phyloP scores from a whole-genome alignment of 2,797 vertebrate genomes.

The Australoheros facetus region DNA sequence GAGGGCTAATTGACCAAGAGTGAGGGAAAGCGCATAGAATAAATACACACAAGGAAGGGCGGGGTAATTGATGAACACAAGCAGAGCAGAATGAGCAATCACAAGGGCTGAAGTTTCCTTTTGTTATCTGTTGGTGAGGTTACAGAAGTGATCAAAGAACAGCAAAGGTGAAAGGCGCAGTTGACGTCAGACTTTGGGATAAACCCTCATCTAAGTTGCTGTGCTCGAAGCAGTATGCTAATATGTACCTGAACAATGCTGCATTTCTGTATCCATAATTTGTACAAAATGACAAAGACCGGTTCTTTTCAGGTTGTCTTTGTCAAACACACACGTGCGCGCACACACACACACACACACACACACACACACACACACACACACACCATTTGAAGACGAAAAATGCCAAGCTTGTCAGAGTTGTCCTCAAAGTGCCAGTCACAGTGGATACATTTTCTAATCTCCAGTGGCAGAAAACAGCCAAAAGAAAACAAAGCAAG shows the following conservation, averaged over 20 bases:
- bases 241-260: not conserved
- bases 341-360: not conserved
- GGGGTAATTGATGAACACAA: not conserved
- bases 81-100: not conserved
- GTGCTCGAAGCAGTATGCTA: not conserved
- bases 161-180: constrained; percentile 8
- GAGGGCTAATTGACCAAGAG: not conserved
- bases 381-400: constrained; percentile 24
- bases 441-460: constrained; percentile 82
- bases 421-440: constrained; percentile 88
- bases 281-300: constrained; percentile 8
- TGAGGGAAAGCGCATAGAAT: not conserved
- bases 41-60: not conserved
- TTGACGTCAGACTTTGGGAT: constrained; percentile 15
- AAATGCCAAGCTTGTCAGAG: constrained; percentile 81
- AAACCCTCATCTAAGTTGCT: constrained; percentile 1
- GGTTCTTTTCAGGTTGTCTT: not conserved
- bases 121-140: constrained; percentile 11
- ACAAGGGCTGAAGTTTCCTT: not conserved
- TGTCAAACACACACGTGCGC: constrained; percentile 5
- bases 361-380: not conserved
- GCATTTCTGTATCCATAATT: not conserved
- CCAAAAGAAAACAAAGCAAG: constrained; percentile 25
- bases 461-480: constrained; percentile 74
- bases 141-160: constrained; percentile 16